Evolutionary conservation across 2,797 vertebrate species (phyloP), one percentile per base, ranked within the genome.

Genomic region (Enteromius viviparus): DNA sequence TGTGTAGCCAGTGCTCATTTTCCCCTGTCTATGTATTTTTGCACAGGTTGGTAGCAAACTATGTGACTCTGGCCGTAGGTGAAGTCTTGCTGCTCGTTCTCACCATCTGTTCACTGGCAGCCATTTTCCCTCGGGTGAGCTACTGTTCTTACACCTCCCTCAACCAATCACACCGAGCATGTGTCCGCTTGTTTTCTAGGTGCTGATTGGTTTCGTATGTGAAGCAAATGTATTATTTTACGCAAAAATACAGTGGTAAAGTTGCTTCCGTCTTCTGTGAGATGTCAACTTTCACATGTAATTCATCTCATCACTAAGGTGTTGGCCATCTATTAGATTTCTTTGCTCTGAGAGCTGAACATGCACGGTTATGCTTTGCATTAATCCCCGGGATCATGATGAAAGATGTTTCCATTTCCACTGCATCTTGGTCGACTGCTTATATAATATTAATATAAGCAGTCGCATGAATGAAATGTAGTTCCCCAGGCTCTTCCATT

Each of bases 61-160:
- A 98, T 0, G 92, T 98, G 92, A 98, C 97, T 2, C 97, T 98
- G 3, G 92, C 94, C 49, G 93, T 96, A 29, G 97, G 97, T 34
- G 97, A 98, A 86, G 71, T 96, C 72, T 89, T 99, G 85, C 93
- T 99, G 76, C 93, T 99, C 51, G 88, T 97, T 85, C 92, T 99
- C 88, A 99, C 97, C 0, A 69, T 97, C 91, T 98, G 97, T 84
- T 98, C 97, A 0, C 87, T 98, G 90, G 97, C 97, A 0, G 97
- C 97, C 91, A 97, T 99, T 90, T 98, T 98, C 80, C 97, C 97
- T 14, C 91, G 96, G 95, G 97, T 99, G 91, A 94, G 94, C 92
- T 23, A 69, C 84, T 80, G 34, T n/a, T 34, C 53, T 45, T n/a
- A 23, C 65, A 8, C 14, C 23, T 66, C 53, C 79, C n/a, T 14